Conservation (phyloP, 1,140 invertebrate genomes). For the Zophobas morio region DNA sequence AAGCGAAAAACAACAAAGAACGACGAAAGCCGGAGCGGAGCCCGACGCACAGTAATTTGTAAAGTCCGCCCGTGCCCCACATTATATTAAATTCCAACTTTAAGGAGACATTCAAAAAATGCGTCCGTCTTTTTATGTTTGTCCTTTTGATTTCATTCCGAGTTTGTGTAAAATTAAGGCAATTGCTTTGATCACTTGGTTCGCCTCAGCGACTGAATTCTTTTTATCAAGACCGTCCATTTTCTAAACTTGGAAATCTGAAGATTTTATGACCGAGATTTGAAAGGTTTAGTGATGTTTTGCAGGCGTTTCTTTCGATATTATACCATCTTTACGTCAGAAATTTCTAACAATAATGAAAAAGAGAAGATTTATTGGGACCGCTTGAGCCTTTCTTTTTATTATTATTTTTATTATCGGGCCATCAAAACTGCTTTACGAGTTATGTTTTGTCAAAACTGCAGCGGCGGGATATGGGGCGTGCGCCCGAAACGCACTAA, state of each 20-base stretch:
- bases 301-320: conserved; percentile 16
- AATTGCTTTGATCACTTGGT: conserved; percentile 5
- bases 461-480: conserved; percentile 1
- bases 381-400: conserved; percentile 1
- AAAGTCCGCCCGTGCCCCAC: neutral
- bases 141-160: neutral
- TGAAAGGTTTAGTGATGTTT: conserved; percentile 1
- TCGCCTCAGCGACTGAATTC: conserved; percentile 4
- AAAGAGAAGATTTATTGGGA: conserved; percentile 15
- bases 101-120: conserved; percentile 7
- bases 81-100: conserved; percentile 34
- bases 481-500: neutral
- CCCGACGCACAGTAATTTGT: neutral
- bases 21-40: no score
- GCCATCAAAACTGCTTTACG: conserved; percentile 29
- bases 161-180: conserved; percentile 5
- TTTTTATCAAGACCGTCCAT: conserved; percentile 8
- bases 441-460: conserved; percentile 31
- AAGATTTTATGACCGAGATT: conserved; percentile 2
- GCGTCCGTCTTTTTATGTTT: neutral
- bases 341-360: conserved; percentile 12
- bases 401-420: conserved; percentile 24
- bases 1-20: neutral
- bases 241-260: conserved; percentile 8
- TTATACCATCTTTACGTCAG: conserved; percentile 4